A percentile compares a stretch with the other conserved stretches of the same genome.
Conservation (phyloP, 2,888 invertebrate species). For the Volucella inflata region DNA sequence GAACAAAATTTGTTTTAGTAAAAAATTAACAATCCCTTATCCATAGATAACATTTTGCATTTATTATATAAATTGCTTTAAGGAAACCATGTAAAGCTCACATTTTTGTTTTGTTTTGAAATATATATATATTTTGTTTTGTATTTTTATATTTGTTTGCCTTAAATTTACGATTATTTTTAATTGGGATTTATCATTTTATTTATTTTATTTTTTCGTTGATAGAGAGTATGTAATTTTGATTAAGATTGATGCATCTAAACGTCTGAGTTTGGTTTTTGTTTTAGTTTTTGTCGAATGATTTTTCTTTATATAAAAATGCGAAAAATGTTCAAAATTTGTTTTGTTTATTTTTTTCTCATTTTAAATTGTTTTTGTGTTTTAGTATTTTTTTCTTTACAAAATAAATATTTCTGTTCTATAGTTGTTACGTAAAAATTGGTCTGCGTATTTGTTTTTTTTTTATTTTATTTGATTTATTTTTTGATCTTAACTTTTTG, state of each 20-base stretch:
- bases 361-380: too few species aligned
- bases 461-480: slow-evolving; percentile 46
- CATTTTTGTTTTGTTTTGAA: slow-evolving; percentile 75
- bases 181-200: slow-evolving; percentile 5
- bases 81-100: slow-evolving; percentile 82
- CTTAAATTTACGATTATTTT: slow-evolving; percentile 42
- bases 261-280: slow-evolving; percentile 30
- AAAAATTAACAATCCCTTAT: slow-evolving; percentile 59
- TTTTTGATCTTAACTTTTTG: slow-evolving; percentile 36
- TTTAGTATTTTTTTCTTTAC: slow-evolving; percentile 20
- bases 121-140: slow-evolving; percentile 28
- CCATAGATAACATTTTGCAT: slow-evolving; percentile 57
- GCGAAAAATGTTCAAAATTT: slow-evolving; percentile 65
- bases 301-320: slow-evolving; percentile 63
- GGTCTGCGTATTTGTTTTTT: slow-evolving; percentile 63
- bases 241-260: slow-evolving; percentile 45
- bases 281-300: slow-evolving; percentile 15
- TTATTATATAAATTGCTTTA: slow-evolving; percentile 71
- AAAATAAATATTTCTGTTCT: slow-evolving; percentile 50
- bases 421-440: slow-evolving; percentile 73
- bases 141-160: slow-evolving; percentile 32
- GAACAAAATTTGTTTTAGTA: slow-evolving; percentile 4
- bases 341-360: slow-evolving; percentile 76
- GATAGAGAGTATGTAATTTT: slow-evolving; percentile 64
- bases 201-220: slow-evolving; percentile 51